Evolutionary conservation across 2,113 vertebrate species (phyloP), one percentile per base, ranked within the genome.

Genomic region (Mystacornis crossleyi): DNA sequence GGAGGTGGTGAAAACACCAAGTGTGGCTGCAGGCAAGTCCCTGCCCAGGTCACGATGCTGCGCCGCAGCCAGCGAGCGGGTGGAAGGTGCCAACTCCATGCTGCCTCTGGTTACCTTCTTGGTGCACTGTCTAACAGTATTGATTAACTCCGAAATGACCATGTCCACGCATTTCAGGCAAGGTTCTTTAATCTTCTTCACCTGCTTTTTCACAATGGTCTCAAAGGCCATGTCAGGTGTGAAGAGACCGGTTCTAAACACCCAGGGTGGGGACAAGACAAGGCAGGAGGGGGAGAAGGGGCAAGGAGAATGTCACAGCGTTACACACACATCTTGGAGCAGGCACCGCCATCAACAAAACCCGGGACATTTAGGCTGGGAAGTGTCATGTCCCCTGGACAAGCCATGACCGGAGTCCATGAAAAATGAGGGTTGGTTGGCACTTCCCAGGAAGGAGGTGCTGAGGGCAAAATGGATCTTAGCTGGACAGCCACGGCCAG

Each of bases 201-300:
- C 99, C 99, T 99, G 99, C 98, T 99, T 99, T 99, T 99, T 99
- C 99, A 99, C 99, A 99, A 99, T 99, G 98, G 99, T 99, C 99
- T 99, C 99, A 99, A 99, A 99, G 98, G 99, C 99, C 99, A 99
- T 99, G 98, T 99, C 99, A 91, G 99, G 99, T 81, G 99, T 99
- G 98, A 99, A 99, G 98, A 99, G 99, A 98, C 99, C 99, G 95
- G 99, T 99, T 99, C 99, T 99, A 99, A 98, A 98, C 45, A 98
- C 97, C 98, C 98, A 80, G 95, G 91, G 85, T 86, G 75, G 90
- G 89, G 93, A 96, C 93, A 95, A 97, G 97, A 97, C 78, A 97
- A 96, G 84, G 97, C 90, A 89, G 92, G 95, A 96, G 71, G 94
- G 89, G 95, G 91, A 97, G 86, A 94, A 86, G 91, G 93, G 93